Percentiles rank a stretch among this genome's conserved stretches.
Evolutionary conservation across 2,113 vertebrate genomes (phyloP).

Genomic region (Merops nubicus): DNA sequence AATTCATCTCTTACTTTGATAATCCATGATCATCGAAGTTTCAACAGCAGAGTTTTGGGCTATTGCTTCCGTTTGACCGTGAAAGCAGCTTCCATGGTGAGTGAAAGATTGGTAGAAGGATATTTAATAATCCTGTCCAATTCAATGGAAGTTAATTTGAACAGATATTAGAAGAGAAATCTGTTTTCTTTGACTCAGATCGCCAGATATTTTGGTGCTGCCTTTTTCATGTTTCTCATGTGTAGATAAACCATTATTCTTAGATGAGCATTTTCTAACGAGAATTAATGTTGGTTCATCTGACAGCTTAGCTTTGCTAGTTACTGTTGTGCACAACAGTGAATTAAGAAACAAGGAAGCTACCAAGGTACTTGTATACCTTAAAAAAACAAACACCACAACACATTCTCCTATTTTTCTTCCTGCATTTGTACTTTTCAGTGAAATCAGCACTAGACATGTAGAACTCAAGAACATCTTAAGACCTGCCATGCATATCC

Average conservation of each 20-base stretch:
- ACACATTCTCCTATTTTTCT: neutral
- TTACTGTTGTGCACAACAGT: neutral
- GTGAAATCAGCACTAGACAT: neutral
- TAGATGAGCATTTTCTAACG: neutral
- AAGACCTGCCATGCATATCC: neutral
- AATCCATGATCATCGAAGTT: neutral
- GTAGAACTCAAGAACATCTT: neutral
- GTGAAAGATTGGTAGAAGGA: neutral
- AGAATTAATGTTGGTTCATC: neutral
- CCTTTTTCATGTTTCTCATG: neutral
- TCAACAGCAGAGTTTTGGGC: neutral
- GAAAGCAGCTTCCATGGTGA: neutral
- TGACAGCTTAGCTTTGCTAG: neutral
- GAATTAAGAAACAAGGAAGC: neutral
- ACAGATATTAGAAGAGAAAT: neutral
- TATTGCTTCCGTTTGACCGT: neutral
- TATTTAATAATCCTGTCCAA: neutral
- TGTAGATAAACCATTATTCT: neutral
- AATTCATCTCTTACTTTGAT: neutral
- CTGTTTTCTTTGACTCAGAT: neutral
- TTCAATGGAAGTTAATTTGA: neutral
- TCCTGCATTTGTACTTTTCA: neutral
- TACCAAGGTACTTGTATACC: neutral
- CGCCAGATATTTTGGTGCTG: neutral
- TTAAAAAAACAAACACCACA: neutral